phyloP scores from a whole-genome alignment of 2,113 vertebrate genomes.

The Fukomys damarensis region DNA sequence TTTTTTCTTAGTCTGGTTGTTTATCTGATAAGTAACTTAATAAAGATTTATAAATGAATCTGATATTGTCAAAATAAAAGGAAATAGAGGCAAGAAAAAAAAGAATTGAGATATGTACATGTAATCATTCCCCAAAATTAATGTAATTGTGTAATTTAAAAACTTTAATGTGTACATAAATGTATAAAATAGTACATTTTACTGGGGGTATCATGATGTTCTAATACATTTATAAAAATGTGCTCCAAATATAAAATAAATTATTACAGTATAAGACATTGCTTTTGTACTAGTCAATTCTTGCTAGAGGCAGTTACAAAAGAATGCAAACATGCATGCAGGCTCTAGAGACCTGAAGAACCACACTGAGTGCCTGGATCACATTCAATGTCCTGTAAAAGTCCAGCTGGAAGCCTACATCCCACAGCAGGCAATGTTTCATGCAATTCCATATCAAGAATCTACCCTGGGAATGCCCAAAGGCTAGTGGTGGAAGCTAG shows the following conservation, averaged over 20 bases:
- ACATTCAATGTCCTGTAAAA: not conserved
- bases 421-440: not conserved
- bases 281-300: not conserved
- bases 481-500: not conserved
- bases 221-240: not conserved
- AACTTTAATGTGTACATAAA: not conserved
- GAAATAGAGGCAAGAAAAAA: not conserved
- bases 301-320: not conserved
- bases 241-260: not conserved
- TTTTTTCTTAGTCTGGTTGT: not conserved
- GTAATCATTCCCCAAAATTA: not conserved
- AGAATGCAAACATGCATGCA: not conserved
- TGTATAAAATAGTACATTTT: not conserved
- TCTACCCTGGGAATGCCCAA: not conserved
- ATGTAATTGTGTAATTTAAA: not conserved
- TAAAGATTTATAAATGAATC: not conserved
- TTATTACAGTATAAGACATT: not conserved
- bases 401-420: not conserved
- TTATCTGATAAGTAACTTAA: not conserved
- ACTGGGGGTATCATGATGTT: not conserved
- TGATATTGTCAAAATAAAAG: not conserved
- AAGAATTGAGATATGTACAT: not conserved
- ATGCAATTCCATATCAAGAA: not conserved
- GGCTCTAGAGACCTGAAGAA: not conserved
- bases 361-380: not conserved